A percentile compares a stretch with the other conserved stretches of the same genome.
phyloP scores from a whole-genome alignment of 2,888 invertebrate genomes.

The Eudasyphora cyanicolor region DNA sequence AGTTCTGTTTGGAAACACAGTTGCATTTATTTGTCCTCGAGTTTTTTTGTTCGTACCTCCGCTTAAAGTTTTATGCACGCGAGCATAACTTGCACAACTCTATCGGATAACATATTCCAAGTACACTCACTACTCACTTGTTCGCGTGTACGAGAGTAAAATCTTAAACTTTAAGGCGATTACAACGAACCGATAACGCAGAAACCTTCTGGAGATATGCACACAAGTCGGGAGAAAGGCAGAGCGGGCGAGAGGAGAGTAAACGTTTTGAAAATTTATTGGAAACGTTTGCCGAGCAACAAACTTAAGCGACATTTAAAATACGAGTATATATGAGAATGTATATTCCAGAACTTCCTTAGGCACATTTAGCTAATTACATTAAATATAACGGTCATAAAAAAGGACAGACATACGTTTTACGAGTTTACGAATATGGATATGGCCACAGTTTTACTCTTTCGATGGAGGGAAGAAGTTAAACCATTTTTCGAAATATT shows the following conservation, averaged over 20 bases:
- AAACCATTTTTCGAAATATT: too few species aligned
- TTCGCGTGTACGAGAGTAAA: neutral
- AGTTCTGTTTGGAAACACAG: slow-evolving; percentile 1
- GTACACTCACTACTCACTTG: too few species aligned
- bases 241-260: too few species aligned
- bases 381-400: slow-evolving; percentile 3
- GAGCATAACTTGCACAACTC: slow-evolving; percentile 1
- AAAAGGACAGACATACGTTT: slow-evolving; percentile 20
- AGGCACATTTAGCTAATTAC: slow-evolving; percentile 26
- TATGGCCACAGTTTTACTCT: neutral
- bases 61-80: neutral
- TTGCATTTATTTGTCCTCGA: neutral
- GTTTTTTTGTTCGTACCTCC: neutral
- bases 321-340: too few species aligned
- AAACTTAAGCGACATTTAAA: slow-evolving; percentile 1
- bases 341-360: slow-evolving; percentile 9
- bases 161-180: slow-evolving; percentile 4
- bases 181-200: neutral
- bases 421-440: too few species aligned
- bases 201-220: neutral
- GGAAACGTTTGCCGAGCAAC: neutral
- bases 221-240: too few species aligned
- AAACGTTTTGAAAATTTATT: slow-evolving; percentile 2
- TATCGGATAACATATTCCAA: slow-evolving; percentile 3
- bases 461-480: neutral